A percentile compares a stretch with the other conserved stretches of the same genome.
These are phyloP conservation scores for Camponotus vicinus DNA, from an alignment of 1,140 invertebrate species.

Conservation along the genomic window DNA sequence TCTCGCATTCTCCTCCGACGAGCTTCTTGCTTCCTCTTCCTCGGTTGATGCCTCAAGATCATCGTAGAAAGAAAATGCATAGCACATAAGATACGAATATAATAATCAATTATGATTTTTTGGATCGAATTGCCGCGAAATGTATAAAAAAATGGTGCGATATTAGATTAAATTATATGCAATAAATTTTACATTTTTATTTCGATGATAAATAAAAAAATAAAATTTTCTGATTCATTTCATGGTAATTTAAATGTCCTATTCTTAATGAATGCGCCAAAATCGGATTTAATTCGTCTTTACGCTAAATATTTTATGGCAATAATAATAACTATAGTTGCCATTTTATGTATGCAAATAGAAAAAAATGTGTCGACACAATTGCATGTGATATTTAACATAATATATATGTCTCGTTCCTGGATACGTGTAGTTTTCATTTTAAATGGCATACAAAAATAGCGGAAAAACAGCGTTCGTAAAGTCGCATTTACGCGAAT, in stretches of 20 bases:
- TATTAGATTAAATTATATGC: constrained; percentile 39
- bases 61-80: constrained; percentile 63
- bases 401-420: constrained; percentile 2
- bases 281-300: neutral
- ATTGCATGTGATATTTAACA: constrained; percentile 10
- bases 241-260: neutral
- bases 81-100: constrained; percentile 59
- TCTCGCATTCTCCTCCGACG: constrained; percentile 17
- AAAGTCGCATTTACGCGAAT: neutral
- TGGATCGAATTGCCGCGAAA: constrained; percentile 17
- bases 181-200: constrained; percentile 22
- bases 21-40: constrained; percentile 28
- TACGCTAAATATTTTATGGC: constrained; percentile 7
- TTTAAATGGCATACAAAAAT: constrained; percentile 16
- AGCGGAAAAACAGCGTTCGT: neutral
- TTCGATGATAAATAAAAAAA: neutral
- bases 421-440: neutral
- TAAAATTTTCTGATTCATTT: neutral
- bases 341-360: neutral
- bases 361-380: constrained; percentile 3
- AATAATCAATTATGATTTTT: constrained; percentile 40
- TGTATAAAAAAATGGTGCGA: constrained; percentile 30
- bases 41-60: constrained; percentile 50
- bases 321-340: neutral
- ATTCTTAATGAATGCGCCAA: neutral